These are phyloP conservation scores for Triplophysa bombifrons DNA, from an alignment of 2,797 vertebrate species.

Conservation along the genomic window DNA sequence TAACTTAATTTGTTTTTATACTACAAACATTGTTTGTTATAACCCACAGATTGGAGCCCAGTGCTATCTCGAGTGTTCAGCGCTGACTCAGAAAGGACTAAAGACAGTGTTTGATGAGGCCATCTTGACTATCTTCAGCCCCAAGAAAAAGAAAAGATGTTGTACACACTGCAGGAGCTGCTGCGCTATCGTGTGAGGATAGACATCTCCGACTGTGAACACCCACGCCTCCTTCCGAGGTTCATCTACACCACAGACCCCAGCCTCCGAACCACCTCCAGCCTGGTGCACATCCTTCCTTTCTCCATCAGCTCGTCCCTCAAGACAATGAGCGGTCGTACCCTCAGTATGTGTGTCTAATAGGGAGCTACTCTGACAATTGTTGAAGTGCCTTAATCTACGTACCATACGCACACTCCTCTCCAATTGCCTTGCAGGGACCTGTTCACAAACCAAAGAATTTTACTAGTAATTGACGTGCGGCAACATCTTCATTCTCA, in stretches of 20 bases:
- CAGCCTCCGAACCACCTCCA: constrained; percentile 24
- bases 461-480: constrained; percentile 26
- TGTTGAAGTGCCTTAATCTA: constrained; percentile 49
- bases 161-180: constrained; percentile 73
- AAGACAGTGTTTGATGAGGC: constrained; percentile 89
- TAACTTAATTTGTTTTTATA: no score
- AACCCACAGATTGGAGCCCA: constrained; percentile 83
- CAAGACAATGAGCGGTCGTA: constrained; percentile 21
- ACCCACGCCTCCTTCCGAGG: constrained; percentile 26
- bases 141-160: constrained; percentile 81
- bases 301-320: constrained; percentile 29
- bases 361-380: constrained; percentile 1
- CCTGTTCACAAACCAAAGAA: constrained; percentile 49
- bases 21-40: background rate
- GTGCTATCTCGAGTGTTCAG: constrained; percentile 87
- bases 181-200: constrained; percentile 79
- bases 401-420: background rate
- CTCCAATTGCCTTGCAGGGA: background rate
- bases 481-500: background rate
- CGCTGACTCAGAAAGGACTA: constrained; percentile 87
- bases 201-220: constrained; percentile 43
- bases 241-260: constrained; percentile 21
- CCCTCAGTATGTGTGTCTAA: constrained; percentile 7
- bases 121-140: constrained; percentile 87
- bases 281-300: constrained; percentile 37